Evolutionary conservation across 2,797 vertebrate species (phyloP), one percentile per base, ranked within the genome.

Genomic region (Ataeniobius toweri): DNA sequence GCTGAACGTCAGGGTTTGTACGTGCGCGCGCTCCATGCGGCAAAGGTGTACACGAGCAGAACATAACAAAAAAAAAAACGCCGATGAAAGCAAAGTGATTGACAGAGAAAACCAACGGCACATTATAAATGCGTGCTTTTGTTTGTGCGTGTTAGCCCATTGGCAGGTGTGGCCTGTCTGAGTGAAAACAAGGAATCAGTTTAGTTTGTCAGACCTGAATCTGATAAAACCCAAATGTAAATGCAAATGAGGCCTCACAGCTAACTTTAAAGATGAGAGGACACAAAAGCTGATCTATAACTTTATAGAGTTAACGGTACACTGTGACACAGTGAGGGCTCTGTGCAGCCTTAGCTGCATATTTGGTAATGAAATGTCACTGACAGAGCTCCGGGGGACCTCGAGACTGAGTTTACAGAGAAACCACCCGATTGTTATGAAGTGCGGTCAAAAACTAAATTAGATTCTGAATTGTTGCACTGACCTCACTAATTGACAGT

Each of bases 191-290:
- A 77, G 46, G 86, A 89, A 89, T 91, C 85, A 87, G 80, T 91
- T 88, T 88, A 90, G 71, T 78, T 69, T 67, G 83, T 41, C n/a
- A 65, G 31, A 76, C 76, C 83, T 73, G 58, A 28, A 85, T 88
- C 78, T 74, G 92, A 92, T 90, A 89, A 90, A 90, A 92, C 84
- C 78, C 91, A 93, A 92, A 94, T 92, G 82, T 58, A 18, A 75
- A 92, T 89, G 90, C 88, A 94, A 93, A 94, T 82, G 73, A 85
- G 41, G 81, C 20, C n/a, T 1, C 0, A 0, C 63, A 14, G 39
- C 0, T 8, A 63, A 68, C n/a, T 75, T 20, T 46, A 56, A 22
- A 74, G 71, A 74, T 39, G 59, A 73, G 18, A 55, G 48, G 55
- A 61, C 31, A 58, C 3, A 73, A 74, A n/a, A 55, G 39, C n/a